Conservation (phyloP, 1,140 invertebrate genomes). For the Drosophila ercepeae region DNA sequence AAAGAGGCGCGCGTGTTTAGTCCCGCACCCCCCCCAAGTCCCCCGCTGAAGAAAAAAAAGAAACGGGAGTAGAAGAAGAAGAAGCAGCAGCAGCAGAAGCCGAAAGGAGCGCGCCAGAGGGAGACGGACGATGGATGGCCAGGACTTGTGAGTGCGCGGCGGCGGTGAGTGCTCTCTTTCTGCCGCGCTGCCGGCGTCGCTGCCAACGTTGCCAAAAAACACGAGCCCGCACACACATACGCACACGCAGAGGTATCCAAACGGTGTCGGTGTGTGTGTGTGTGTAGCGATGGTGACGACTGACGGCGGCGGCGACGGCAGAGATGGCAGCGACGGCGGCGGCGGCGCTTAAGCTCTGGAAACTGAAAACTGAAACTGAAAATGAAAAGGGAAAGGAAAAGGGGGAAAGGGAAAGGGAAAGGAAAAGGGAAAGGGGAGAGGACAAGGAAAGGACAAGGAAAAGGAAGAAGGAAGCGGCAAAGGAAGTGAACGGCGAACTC, state of each 20-base stretch:
- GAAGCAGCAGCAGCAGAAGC: background rate
- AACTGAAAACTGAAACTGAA: constrained; percentile 18
- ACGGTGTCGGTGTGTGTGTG: background rate
- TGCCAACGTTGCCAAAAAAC: constrained; percentile 38
- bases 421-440: constrained; percentile 74
- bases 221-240: constrained; percentile 16
- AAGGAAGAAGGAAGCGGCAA: constrained; percentile 75
- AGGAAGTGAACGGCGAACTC: constrained; percentile 63
- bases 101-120: constrained; percentile 10
- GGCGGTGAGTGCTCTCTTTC: constrained; percentile 3
- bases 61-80: background rate
- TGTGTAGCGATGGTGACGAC: constrained; percentile 39
- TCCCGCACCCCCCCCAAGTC: background rate
- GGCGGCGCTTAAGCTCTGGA: constrained; percentile 63
- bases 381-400: constrained; percentile 39
- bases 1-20: constrained; percentile 43
- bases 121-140: constrained; percentile 17
- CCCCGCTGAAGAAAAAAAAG: background rate
- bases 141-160: constrained; percentile 20
- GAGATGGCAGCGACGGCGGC: too few relatives aligned
- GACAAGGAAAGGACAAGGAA: constrained; percentile 45
- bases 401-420: constrained; percentile 73
- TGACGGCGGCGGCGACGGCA: too few relatives aligned
- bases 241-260: background rate
- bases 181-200: constrained; percentile 25